Evolutionary conservation across 1,140 invertebrate species (phyloP), one percentile per base, ranked within the genome.

Genomic region (Drosophila prosaltans): DNA sequence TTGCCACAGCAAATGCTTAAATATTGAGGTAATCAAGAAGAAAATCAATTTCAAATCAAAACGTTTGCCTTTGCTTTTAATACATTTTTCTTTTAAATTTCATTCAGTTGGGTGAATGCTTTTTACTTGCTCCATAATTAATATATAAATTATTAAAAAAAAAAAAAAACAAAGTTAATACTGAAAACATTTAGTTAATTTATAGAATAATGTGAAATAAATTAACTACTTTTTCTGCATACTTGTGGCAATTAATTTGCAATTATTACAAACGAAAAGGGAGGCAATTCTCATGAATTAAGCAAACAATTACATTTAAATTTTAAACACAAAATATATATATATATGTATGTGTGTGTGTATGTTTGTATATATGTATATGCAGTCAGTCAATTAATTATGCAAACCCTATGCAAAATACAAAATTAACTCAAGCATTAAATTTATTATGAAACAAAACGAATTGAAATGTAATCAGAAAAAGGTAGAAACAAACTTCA

Each of bases 321-420:
- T 69, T 21, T 26, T 62, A 59, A 16, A 16, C 16, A 16, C 16
- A 16, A 16, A 16, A 16, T 16, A 16, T 16, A 16, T 16, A 48
- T 7, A 16, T 48, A 48, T 48, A 39, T 39, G 7, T 39, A 48
- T 28, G 4, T 55, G 11, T 28, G 10, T 9, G 6, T 41, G 7
- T 41, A 16, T 24, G 16, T 51, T 4, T 51, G 4, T 30, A 30
- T 30, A 30, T 16, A 30, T 55, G 26, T 11, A 10, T 9, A 11
- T 7, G 21, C 16, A 21, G 30, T 36, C 36, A 39, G 28, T 59
- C 57, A 76, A 75, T 82, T 51, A 86, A 82, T 82, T 82, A 88
- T 88, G 66, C 64, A 74, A 74, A 68, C 54, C 24, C 32, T 43
- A 26, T 59, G 59, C 55, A 73, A 45, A 65, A 28, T 41, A 30